Evolutionary conservation across 2,113 vertebrate species (phyloP).

Genomic region (Stegostoma tigrinum): DNA sequence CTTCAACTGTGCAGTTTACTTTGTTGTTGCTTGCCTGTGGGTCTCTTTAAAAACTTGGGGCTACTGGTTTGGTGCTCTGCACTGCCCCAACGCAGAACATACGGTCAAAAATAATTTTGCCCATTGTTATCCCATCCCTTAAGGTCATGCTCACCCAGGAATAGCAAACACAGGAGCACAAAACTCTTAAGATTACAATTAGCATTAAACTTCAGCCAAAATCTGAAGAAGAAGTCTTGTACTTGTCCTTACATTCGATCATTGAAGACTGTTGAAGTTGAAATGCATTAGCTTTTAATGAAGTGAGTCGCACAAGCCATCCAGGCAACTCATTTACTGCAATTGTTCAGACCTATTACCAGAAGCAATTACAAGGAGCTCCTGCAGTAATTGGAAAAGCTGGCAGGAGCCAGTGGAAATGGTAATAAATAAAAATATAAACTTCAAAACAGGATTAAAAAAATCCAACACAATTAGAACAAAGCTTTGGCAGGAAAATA

Average conservation of each 20-base stretch:
- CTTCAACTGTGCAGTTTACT: not conserved
- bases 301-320: conserved; percentile 97
- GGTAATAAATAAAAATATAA: conserved; percentile 99
- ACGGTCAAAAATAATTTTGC: not conserved
- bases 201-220: not conserved
- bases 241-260: conserved; percentile 2
- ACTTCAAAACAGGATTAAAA: conserved; percentile 83
- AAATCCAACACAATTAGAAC: conserved; percentile 99
- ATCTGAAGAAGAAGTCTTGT: not conserved
- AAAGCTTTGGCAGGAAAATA: conserved; percentile 74
- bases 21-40: not conserved
- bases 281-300: conserved; percentile 99
- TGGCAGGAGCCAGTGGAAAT: conserved; percentile 96
- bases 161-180: not conserved
- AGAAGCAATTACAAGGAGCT: conserved; percentile 99
- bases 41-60: not conserved
- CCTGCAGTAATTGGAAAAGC: conserved; percentile 99
- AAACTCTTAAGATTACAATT: not conserved
- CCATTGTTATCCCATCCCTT: not conserved
- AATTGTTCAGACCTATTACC: conserved; percentile 99
- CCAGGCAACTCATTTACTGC: conserved; percentile 99
- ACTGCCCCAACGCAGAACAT: not conserved
- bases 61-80: not conserved
- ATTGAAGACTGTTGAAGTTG: conserved; percentile 65
- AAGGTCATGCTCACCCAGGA: not conserved